Evolutionary conservation across 2,797 vertebrate species (phyloP), one percentile per base, ranked within the genome.

Genomic region (Australoheros facetus): DNA sequence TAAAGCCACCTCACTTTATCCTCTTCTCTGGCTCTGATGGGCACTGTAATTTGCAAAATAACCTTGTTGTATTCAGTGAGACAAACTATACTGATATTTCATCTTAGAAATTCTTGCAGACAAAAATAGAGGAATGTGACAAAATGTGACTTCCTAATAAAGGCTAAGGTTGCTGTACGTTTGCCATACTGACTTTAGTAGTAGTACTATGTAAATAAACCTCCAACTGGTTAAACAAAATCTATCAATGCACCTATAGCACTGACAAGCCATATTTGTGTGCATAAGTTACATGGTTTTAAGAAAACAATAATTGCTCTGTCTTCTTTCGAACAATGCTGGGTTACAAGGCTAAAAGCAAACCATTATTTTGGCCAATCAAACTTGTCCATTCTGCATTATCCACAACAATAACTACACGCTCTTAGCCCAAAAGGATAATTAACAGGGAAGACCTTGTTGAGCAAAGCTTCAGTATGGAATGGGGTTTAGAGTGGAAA

Each of bases 391-490:
- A 54, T 37, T 70, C 56, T 57, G 45, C 54, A 12, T 72, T 80
- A 80, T 56, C 19, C 71, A 73, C 8, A 12, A 30, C 53, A 54
- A 26, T 4, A 21, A 17, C 39, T 30, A 1, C 32, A 48, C 37
- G 11, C 16, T 55, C 34, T 60, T 69, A 32, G 28, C 42, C 32
- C 14, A 30, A 19, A 81, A 74, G 37, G 66, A 79, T 85, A 69
- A 74, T 73, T 42, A 81, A 74, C 56, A 60, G 32, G n/a, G 60
- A 59, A 62, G 42, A 80, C 75, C 77, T 81, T 78, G 84, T 80
- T 79, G 70, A 81, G 66, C 19, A 71, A 71, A 77, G 37, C 60
- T 77, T 56, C 30, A 60, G 64, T 14, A 23, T 70, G 55, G 48
- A 34, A 76, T 32, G 45, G 59, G 75, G 78, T 83, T 82, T 60